Base-by-base conservation (phyloP, 1,140 invertebrate species). In the Aphelenchoides avenae region DNA sequence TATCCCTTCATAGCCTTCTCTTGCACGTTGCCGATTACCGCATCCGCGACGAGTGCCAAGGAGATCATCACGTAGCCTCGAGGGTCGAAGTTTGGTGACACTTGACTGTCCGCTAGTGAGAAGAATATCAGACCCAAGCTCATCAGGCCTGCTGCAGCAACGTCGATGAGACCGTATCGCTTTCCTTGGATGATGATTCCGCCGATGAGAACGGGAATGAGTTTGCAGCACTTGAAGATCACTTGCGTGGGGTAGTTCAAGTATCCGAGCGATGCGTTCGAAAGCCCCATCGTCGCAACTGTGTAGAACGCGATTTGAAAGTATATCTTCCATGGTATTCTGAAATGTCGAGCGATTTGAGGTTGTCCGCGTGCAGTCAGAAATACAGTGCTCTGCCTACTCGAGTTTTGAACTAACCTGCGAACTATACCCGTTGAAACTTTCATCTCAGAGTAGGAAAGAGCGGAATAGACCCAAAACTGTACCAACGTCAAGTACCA, bases 221-320 rank as follows among this genome's bases (percentile, higher is more conserved):
- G 81, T 80, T 96, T 96, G 75, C 92, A 96, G 75, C 90, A 93
- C 79, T 91, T 91, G 75, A 91, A 91, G 66, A 91, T 90, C n/a
- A 91, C 77, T 78, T 85, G 84, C 1, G 89, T 91, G 18, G 92
- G 91, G 79, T 94, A 96, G 79, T 95, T 96, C 0, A 96, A 80
- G 78, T 93, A 93, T 37, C 87, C 89, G n/a, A 95, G 80, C 5
- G 90, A 91, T 9, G 89, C 85, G 80, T 96, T 95, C 2, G 91
- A 94, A 66, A 95, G 84, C 1, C 89, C 89, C 89, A 96, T 96
- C 9, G 91, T 95, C 0, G 88, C 89, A 5, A 95, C 81, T 0
- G 91, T 92, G 24, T 94, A 78, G 29, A 89, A 82, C 36, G 89
- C 89, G 43, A 94, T 78, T 33, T 91, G 69, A 40, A 84, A 78